phyloP scores from a whole-genome alignment of 1,140 invertebrate species.

The Monochamus saltuarius region DNA sequence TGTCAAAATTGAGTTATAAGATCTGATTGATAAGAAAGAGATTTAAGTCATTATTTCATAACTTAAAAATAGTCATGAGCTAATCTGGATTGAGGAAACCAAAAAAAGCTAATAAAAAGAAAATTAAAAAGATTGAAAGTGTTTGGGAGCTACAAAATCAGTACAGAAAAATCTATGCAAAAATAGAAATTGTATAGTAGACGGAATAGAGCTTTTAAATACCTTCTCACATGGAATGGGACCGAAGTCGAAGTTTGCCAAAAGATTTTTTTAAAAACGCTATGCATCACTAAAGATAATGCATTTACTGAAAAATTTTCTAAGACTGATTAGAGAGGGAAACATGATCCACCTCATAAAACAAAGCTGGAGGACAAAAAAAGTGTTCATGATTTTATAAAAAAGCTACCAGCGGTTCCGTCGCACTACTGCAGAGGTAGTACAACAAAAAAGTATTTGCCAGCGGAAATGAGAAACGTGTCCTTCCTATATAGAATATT shows the following conservation, averaged over 20 bases:
- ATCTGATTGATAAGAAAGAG: too few species aligned
- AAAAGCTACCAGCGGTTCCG: slow-evolving; percentile 15
- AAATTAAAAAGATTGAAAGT: neutral
- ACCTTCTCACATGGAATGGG: neutral
- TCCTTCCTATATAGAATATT: slow-evolving; percentile 15
- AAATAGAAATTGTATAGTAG: slow-evolving; percentile 1
- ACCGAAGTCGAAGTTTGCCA: slow-evolving; percentile 11
- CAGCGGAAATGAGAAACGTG: slow-evolving; percentile 14
- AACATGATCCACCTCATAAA: slow-evolving; percentile 14
- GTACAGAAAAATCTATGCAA: slow-evolving; percentile 3
- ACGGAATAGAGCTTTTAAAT: slow-evolving; percentile 5
- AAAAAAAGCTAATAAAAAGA: slow-evolving; percentile 1
- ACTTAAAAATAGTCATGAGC: too few species aligned
- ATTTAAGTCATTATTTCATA: too few species aligned
- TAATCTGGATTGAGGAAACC: neutral
- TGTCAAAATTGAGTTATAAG: too few species aligned
- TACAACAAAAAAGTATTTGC: slow-evolving; percentile 17
- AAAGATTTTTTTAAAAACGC: slow-evolving; percentile 18
- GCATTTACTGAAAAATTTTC: slow-evolving; percentile 3
- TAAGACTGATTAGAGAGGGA: slow-evolving; percentile 10
- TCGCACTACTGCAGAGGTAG: slow-evolving; percentile 20
- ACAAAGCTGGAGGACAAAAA: slow-evolving; percentile 18
- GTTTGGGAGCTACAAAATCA: slow-evolving; percentile 1
- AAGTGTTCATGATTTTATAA: slow-evolving; percentile 16
- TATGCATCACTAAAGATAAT: slow-evolving; percentile 7